Conservation (phyloP, 2,113 vertebrate genomes). For the Pseudorasbora parva region DNA sequence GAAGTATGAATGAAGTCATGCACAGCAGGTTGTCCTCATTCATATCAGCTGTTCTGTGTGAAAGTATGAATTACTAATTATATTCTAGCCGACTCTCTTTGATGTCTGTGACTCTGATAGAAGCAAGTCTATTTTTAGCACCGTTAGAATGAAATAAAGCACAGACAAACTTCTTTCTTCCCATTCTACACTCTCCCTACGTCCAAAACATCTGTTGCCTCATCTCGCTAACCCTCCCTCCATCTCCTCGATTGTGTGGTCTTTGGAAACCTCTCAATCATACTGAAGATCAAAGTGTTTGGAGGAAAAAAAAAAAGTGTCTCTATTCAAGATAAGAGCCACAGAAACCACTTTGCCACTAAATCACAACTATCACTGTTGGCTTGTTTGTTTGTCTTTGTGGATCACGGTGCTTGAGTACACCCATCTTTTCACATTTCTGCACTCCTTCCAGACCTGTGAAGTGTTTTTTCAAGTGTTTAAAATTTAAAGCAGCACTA, state of each 20-base stretch:
- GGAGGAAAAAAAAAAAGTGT: neutral
- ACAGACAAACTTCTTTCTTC: constrained; percentile 24
- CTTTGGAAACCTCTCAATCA: constrained; percentile 43
- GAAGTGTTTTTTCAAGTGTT: neutral
- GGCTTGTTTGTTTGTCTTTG: constrained; percentile 38
- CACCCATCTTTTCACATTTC: neutral
- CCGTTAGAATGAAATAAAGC: constrained; percentile 28
- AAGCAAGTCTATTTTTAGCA: constrained; percentile 56
- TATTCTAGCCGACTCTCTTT: constrained; percentile 51
- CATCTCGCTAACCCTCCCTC: constrained; percentile 17
- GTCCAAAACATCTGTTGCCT: neutral
- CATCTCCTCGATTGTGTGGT: neutral
- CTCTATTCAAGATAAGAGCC: constrained; percentile 40
- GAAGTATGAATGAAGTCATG: neutral
- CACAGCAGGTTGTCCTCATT: constrained; percentile 29
- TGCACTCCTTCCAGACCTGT: neutral
- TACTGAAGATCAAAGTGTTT: constrained; percentile 53
- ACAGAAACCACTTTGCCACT: constrained; percentile 15
- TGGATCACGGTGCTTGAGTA: neutral
- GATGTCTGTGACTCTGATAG: constrained; percentile 48
- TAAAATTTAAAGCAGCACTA: neutral
- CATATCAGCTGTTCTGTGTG: constrained; percentile 54
- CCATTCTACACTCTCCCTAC: constrained; percentile 15
- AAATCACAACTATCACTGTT: constrained; percentile 15
- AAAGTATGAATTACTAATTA: constrained; percentile 61